Conservation (phyloP, 2,113 vertebrate species). For the Tiliqua scincoides region DNA sequence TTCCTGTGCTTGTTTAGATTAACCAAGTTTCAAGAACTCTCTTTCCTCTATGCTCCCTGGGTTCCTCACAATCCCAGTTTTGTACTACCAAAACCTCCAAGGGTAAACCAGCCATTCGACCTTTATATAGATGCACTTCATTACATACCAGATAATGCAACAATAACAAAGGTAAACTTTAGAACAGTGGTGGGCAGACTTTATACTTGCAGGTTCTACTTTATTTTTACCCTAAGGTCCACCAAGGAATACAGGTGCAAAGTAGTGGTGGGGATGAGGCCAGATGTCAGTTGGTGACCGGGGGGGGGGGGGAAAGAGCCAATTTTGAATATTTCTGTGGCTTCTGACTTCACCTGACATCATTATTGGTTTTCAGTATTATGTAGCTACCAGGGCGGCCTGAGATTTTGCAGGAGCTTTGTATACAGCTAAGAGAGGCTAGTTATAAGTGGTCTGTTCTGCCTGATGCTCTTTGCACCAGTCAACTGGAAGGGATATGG, state of each 20-base stretch:
- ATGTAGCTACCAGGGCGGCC: neutral
- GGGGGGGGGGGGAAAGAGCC: too few species aligned
- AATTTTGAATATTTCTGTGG: neutral
- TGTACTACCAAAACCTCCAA: conserved; percentile 31
- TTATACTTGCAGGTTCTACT: too few species aligned
- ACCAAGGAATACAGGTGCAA: too few species aligned
- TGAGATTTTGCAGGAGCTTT: neutral
- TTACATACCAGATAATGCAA: conserved; percentile 59
- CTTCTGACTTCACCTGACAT: neutral
- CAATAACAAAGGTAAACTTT: conserved; percentile 51
- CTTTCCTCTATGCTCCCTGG: conserved; percentile 29
- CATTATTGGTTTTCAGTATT: neutral
- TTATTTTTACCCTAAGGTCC: too few species aligned
- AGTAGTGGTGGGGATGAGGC: too few species aligned
- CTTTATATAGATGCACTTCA: conserved; percentile 55
- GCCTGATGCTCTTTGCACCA: neutral
- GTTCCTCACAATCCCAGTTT: conserved; percentile 50
- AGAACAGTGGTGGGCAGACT: too few species aligned
- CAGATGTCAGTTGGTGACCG: too few species aligned
- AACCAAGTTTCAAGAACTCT: neutral
- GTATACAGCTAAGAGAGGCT: neutral
- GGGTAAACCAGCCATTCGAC: conserved; percentile 54
- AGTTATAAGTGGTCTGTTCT: neutral
- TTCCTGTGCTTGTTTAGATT: neutral
- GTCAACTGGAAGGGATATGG: neutral